Base-by-base conservation (phyloP, 2,113 vertebrate genomes). In the Percina caprodes region DNA sequence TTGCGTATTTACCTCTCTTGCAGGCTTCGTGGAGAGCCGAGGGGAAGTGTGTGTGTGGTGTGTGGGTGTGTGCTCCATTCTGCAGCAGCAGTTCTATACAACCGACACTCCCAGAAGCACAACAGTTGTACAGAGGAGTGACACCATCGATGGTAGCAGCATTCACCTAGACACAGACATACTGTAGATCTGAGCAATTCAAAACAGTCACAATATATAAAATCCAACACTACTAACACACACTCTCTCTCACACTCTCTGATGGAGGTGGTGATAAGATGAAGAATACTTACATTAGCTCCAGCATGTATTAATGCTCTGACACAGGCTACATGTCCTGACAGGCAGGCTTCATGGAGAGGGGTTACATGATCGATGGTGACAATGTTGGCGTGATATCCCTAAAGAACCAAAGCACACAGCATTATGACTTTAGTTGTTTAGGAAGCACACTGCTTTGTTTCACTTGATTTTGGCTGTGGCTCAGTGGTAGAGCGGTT, bases 321-420 rank as follows among this genome's bases (percentile, higher is more conserved):
- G 62, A 97, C 97, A 89, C 98, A 99, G 7, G 96, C 96, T 4
- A 97, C 96, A 0, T 99, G 98, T 87, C 97, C 97, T 54, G 97
- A 97, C 56, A 99, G 94, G 82, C 98, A 99, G 82, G 98, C 98
- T 91, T 99, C 97, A 4, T 99, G 98, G 52, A 99, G 89, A 5
- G 98, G 98, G 24, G 97, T 98, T 79, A 99, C 95, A 51, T 99
- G 97, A 88, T 99, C 97, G 46, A 99, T 98, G 23, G 98, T 99
- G 59, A 97, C 89, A 2, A 96, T 96, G 90, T 98, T 96, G 35
- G 96, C 95, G 69, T 94, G 97, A 86, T 97, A 97, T 35, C 98
- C 98, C 98, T 99, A 89, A 46, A 68, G 61, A 65, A 23, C 35
- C 26, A 74, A 61, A 80, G 21, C 46, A 52, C 13, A n/a, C 33